These are phyloP conservation scores for Phasianus colchicus DNA, from an alignment of 2,113 vertebrate genomes.

Conservation along the genomic window DNA sequence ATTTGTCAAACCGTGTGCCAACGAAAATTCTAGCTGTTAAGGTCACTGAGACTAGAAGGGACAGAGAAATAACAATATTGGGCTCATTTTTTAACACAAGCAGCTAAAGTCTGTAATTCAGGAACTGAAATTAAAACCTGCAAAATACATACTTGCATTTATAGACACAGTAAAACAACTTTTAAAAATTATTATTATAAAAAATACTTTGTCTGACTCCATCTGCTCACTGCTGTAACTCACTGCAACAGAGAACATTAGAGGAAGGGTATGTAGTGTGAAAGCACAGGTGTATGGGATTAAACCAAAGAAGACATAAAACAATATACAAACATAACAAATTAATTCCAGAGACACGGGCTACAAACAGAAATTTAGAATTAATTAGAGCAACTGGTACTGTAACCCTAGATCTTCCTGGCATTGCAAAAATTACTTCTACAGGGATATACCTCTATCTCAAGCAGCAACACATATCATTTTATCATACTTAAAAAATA, in stretches of 20 bases:
- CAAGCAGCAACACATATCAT: not conserved
- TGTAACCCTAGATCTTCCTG: not conserved
- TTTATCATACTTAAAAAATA: not conserved
- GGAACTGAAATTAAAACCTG: not conserved
- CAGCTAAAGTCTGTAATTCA: not conserved
- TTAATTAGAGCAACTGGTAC: not conserved
- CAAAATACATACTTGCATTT: not conserved
- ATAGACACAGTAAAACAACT: not conserved
- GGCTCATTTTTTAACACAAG: not conserved
- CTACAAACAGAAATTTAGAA: not conserved
- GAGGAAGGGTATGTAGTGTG: not conserved
- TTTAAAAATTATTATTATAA: not conserved
- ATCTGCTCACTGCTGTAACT: not conserved
- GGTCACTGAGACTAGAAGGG: not conserved
- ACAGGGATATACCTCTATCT: not conserved
- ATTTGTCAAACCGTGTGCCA: conserved; percentile 48
- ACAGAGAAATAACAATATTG: not conserved
- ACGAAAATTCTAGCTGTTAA: not conserved
- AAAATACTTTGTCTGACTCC: not conserved
- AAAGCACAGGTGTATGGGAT: not conserved
- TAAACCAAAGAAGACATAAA: not conserved
- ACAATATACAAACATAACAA: not conserved
- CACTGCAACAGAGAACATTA: not conserved
- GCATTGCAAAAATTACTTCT: not conserved
- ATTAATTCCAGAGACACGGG: not conserved